phyloP scores from a whole-genome alignment of 2,888 invertebrate species.

The Pandemis corylana region DNA sequence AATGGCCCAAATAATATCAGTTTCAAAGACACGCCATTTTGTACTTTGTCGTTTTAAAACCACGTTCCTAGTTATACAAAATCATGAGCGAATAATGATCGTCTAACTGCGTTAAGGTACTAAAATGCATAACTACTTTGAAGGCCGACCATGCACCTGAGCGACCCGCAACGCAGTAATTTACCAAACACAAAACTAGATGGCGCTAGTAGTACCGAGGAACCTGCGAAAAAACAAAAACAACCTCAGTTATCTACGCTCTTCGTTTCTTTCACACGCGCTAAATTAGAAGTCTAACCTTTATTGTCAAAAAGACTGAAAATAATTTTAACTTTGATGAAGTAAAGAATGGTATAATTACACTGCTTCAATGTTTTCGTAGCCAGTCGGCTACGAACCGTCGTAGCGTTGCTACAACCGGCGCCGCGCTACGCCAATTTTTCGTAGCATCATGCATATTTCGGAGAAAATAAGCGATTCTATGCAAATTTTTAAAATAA shows the following conservation, averaged over 20 bases:
- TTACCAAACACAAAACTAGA: slow-evolving; percentile 7
- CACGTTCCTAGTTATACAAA: not conserved
- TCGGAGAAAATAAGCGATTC: slow-evolving; percentile 1
- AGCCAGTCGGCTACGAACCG: slow-evolving; percentile 32
- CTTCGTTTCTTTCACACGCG: not conserved
- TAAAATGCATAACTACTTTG: not conserved
- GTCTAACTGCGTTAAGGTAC: not conserved
- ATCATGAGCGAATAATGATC: not conserved
- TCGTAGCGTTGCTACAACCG: slow-evolving; percentile 36
- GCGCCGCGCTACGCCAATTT: slow-evolving; percentile 12
- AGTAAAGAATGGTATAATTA: not conserved
- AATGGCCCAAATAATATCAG: too few species aligned
- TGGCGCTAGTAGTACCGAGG: slow-evolving; percentile 29
- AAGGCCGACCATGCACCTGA: not conserved
- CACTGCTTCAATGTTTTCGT: not conserved
- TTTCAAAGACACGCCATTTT: too few species aligned
- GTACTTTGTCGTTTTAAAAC: not conserved
- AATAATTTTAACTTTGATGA: not conserved
- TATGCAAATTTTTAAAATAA: not conserved
- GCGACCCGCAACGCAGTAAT: not conserved
- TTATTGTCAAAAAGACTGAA: not conserved
- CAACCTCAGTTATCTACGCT: not conserved
- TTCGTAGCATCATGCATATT: slow-evolving; percentile 2
- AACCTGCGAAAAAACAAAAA: not conserved
- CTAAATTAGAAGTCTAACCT: not conserved